phyloP scores from a whole-genome alignment of 2,888 invertebrate species.

The Sicus ferrugineus region DNA sequence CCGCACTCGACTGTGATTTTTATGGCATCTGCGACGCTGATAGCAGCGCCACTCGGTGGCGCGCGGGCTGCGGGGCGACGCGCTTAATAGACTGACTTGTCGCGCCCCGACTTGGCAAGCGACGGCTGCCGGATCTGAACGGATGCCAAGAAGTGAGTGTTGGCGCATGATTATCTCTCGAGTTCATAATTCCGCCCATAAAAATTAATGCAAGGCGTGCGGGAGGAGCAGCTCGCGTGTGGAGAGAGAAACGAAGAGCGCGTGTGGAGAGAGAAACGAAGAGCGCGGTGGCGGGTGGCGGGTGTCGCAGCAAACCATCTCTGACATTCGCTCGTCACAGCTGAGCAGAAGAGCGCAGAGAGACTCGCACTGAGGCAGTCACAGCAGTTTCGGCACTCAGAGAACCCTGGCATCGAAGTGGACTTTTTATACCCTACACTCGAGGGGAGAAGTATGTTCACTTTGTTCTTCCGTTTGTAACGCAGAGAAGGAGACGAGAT shows the following conservation, averaged over 20 bases:
- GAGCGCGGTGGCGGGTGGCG: neutral
- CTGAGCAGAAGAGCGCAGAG: neutral
- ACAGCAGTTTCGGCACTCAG: no score
- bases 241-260: neutral
- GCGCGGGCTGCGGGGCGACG: conserved; percentile 26
- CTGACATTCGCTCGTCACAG: conserved; percentile 7
- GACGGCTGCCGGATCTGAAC: conserved; percentile 48
- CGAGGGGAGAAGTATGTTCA: no score
- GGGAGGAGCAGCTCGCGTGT: neutral
- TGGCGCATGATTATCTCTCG: conserved; percentile 62
- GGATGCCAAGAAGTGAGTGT: conserved; percentile 62
- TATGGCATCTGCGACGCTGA: conserved; percentile 40
- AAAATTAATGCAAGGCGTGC: conserved; percentile 15
- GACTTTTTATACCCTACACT: no score
- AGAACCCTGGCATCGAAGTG: no score
- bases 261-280: neutral
- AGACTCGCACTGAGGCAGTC: no score
- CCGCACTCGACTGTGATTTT: conserved; percentile 42
- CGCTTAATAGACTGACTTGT: conserved; percentile 34
- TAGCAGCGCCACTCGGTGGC: conserved; percentile 25
- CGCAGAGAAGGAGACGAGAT: no score
- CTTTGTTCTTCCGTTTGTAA: no score
- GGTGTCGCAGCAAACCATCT: neutral
- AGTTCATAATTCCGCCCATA: conserved; percentile 56
- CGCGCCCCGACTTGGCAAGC: conserved; percentile 30